Percentiles rank a stretch among this genome's conserved stretches.
Conservation (phyloP, 2,888 invertebrate species). For the Pyrgus malvae region DNA sequence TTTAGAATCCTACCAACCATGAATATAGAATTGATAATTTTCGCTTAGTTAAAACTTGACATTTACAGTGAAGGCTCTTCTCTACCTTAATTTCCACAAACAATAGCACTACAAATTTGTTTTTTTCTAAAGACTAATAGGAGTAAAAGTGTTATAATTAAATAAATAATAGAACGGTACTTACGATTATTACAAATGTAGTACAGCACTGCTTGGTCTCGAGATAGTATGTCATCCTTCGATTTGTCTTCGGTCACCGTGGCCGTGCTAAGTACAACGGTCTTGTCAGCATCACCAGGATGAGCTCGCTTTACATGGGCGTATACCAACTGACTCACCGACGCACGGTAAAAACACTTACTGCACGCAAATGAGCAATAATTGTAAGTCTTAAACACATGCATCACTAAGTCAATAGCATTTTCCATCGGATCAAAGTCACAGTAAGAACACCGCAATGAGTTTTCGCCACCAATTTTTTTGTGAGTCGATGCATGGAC, state of each 20-base stretch:
- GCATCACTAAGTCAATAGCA: constrained; percentile 73
- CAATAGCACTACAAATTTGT: too few relatives aligned
- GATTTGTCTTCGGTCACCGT: constrained; percentile 36
- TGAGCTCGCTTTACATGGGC: constrained; percentile 78
- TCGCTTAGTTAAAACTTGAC: too few relatives aligned
- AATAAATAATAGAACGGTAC: constrained; percentile 25
- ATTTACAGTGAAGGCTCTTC: too few relatives aligned
- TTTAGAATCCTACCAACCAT: too few relatives aligned
- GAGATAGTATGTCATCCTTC: constrained; percentile 43
- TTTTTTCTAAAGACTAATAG: too few relatives aligned
- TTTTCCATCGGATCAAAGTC: constrained; percentile 58
- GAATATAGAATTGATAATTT: too few relatives aligned
- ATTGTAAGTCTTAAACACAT: constrained; percentile 83
- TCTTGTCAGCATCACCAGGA: constrained; percentile 34
- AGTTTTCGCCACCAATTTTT: constrained; percentile 58
- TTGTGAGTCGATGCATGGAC: constrained; percentile 65
- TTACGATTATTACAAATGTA: constrained; percentile 59
- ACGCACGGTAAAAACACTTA: constrained; percentile 86
- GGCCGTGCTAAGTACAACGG: constrained; percentile 37
- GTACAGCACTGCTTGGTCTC: constrained; percentile 58
- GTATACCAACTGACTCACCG: constrained; percentile 81
- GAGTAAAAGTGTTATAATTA: background rate
- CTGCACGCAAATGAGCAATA: constrained; percentile 84
- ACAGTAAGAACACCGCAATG: constrained; percentile 83
- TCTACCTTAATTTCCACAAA: too few relatives aligned